phyloP scores from a whole-genome alignment of 2,797 vertebrate species.

The Eremophila alpestris region DNA sequence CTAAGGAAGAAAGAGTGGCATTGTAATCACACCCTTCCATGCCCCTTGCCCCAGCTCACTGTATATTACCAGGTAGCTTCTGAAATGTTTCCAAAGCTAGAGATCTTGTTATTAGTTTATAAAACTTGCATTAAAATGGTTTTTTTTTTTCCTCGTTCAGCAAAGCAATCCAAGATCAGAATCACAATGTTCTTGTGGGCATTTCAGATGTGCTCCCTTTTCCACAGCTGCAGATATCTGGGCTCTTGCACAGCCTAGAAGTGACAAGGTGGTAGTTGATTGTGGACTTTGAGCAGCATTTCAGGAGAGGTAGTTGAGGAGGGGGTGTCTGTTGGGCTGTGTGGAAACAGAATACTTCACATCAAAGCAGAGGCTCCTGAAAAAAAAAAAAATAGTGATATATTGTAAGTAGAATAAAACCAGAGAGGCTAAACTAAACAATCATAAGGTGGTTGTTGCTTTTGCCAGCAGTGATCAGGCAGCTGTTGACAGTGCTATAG shows the following conservation, averaged over 20 bases:
- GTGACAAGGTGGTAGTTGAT: background rate
- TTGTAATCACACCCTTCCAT: background rate
- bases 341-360: background rate
- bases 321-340: background rate
- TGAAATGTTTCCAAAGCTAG: background rate
- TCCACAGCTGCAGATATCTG: background rate
- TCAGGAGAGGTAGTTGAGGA: background rate
- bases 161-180: background rate
- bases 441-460: background rate
- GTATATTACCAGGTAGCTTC: background rate
- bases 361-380: constrained; percentile 11
- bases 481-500: background rate
- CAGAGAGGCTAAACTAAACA: constrained; percentile 5
- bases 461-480: background rate
- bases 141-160: background rate
- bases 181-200: background rate
- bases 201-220: background rate
- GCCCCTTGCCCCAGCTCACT: background rate
- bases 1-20: background rate
- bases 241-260: background rate
- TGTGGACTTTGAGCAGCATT: background rate
- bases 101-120: background rate
- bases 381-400: background rate
- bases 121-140: background rate
- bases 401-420: background rate